These are phyloP conservation scores for Molanna angustata DNA, from an alignment of 2,888 invertebrate genomes.

Conservation along the genomic window DNA sequence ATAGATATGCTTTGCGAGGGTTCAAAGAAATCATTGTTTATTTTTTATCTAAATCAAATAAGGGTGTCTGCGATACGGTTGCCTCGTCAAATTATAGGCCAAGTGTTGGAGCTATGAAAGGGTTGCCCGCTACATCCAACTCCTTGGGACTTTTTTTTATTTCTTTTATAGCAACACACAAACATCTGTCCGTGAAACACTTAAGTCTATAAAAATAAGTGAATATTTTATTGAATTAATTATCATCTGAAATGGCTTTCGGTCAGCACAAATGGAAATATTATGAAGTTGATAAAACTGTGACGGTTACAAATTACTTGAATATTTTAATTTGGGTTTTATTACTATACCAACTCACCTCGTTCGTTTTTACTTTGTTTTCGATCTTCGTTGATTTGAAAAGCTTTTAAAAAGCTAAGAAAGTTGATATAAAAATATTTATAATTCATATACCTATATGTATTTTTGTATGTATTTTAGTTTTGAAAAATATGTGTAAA, in stretches of 20 bases:
- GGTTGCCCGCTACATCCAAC: constrained; percentile 27
- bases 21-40: not conserved
- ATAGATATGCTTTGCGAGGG: not conserved
- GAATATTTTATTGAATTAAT: constrained; percentile 10
- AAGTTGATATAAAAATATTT: too few relatives aligned
- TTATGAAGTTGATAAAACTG: too few relatives aligned
- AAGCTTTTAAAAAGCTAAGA: too few relatives aligned
- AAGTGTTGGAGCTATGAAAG: constrained; percentile 28
- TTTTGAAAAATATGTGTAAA: too few relatives aligned
- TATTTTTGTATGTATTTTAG: too few relatives aligned
- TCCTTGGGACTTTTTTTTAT: constrained; percentile 7
- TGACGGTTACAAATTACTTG: too few relatives aligned
- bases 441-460: too few relatives aligned
- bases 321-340: too few relatives aligned
- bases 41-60: constrained; percentile 27
- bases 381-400: too few relatives aligned
- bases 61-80: constrained; percentile 23
- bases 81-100: constrained; percentile 23
- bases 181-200: constrained; percentile 23
- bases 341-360: too few relatives aligned
- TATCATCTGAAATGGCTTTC: not conserved
- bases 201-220: constrained; percentile 7
- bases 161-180: constrained; percentile 8
- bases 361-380: too few relatives aligned
- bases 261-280: too few relatives aligned